phyloP scores from a whole-genome alignment of 2,888 invertebrate genomes.

The Clepsis dumicolana region DNA sequence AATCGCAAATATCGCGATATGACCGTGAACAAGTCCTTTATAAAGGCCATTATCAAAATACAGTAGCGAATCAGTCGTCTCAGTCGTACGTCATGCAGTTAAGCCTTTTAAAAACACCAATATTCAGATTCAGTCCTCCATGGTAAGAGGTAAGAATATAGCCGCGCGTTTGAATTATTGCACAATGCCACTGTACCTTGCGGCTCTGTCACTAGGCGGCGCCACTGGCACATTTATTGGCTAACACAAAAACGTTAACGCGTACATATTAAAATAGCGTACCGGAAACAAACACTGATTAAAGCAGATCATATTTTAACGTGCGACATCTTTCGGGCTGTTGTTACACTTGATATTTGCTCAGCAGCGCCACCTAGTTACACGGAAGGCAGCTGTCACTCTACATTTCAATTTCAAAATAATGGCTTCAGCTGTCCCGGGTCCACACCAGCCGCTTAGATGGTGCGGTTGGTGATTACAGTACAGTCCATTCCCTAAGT shows the following conservation, averaged over 20 bases:
- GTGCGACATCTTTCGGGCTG: background rate
- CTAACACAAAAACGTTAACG: background rate
- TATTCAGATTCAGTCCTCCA: background rate
- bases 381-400: background rate
- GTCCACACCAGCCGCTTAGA: background rate
- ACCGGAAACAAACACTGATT: background rate
- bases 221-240: background rate
- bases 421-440: background rate
- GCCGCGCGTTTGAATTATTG: background rate
- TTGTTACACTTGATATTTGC: background rate
- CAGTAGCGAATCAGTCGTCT: too few species aligned
- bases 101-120: too few species aligned
- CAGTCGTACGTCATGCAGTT: too few species aligned
- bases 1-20: too few species aligned
- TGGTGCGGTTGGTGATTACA: background rate
- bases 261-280: background rate
- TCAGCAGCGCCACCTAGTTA: slow-evolving; percentile 7
- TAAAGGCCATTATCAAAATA: too few species aligned
- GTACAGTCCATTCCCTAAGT: slow-evolving; percentile 17
- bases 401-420: background rate
- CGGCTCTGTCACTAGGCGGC: background rate
- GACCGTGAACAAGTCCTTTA: too few species aligned
- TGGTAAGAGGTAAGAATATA: too few species aligned
- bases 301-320: background rate
- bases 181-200: background rate